These are phyloP conservation scores for Calephelis virginiensis DNA, from an alignment of 1,140 invertebrate species.

Conservation along the genomic window DNA sequence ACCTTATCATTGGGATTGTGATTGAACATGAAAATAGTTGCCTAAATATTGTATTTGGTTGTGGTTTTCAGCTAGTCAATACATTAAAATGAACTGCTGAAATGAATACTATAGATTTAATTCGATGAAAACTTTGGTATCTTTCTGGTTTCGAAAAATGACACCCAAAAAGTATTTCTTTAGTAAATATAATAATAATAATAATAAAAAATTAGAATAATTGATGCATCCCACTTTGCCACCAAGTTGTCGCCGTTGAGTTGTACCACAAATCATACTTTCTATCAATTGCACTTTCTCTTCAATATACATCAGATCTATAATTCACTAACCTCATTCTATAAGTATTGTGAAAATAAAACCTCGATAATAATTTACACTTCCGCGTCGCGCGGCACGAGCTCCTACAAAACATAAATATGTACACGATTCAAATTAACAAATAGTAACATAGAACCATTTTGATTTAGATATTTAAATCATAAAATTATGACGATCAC, in stretches of 20 bases:
- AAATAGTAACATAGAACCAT: conserved; percentile 43
- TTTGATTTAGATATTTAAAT: conserved; percentile 1
- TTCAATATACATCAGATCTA: conserved; percentile 17
- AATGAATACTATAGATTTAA: no score
- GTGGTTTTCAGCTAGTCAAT: no score
- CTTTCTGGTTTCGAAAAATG: no score
- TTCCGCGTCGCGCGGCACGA: background rate
- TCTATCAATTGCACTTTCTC: conserved; percentile 15
- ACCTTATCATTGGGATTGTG: no score
- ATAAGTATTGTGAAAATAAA: conserved; percentile 14
- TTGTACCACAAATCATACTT: background rate
- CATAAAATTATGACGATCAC: background rate
- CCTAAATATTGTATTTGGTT: no score
- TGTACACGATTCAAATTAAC: conserved; percentile 41
- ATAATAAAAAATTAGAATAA: background rate
- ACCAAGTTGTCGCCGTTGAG: background rate
- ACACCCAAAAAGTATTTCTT: no score
- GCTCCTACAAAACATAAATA: conserved; percentile 36
- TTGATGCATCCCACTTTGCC: background rate
- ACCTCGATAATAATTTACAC: conserved; percentile 4
- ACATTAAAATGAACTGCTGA: no score
- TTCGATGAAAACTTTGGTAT: no score
- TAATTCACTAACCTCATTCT: conserved; percentile 2
- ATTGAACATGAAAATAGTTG: no score
- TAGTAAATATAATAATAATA: no score